Conservation (phyloP, 2,888 invertebrate genomes). For the Nyleta sp. region DNA sequence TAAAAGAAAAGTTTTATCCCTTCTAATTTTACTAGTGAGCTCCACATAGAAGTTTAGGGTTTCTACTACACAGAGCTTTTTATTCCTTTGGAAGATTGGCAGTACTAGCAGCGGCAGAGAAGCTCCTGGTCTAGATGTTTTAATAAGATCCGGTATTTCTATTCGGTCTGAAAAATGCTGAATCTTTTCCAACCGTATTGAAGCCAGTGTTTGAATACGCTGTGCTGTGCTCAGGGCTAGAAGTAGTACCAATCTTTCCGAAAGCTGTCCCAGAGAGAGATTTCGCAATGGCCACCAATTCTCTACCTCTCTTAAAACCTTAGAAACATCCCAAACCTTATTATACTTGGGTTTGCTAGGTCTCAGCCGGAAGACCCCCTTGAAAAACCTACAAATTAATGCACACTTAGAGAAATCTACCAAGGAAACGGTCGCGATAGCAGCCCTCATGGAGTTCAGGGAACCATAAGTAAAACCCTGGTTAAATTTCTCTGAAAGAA, state of each 20-base stretch:
- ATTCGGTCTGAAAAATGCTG: no score
- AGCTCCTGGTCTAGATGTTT: constrained; percentile 36
- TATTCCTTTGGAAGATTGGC: neutral
- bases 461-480: constrained; percentile 27
- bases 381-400: constrained; percentile 41
- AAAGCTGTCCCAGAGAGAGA: neutral
- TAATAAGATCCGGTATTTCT: constrained; percentile 19
- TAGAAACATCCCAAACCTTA: constrained; percentile 42
- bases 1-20: neutral
- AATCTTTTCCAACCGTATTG: neutral
- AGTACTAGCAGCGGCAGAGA: constrained; percentile 26
- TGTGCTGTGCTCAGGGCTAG: constrained; percentile 22
- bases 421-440: neutral
- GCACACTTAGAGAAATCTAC: neutral
- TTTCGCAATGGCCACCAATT: neutral
- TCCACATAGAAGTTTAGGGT: neutral
- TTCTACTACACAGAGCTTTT: constrained; percentile 8
- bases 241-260: neutral
- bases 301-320: constrained; percentile 29
- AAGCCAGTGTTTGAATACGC: constrained; percentile 8
- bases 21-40: neutral
- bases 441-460: neutral
- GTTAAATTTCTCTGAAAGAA: constrained; percentile 7
- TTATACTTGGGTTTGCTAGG: constrained; percentile 43
- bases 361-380: constrained; percentile 31